Evolutionary conservation across 1,140 invertebrate species (phyloP), one percentile per base, ranked within the genome.

Genomic region (Delia radicum): DNA sequence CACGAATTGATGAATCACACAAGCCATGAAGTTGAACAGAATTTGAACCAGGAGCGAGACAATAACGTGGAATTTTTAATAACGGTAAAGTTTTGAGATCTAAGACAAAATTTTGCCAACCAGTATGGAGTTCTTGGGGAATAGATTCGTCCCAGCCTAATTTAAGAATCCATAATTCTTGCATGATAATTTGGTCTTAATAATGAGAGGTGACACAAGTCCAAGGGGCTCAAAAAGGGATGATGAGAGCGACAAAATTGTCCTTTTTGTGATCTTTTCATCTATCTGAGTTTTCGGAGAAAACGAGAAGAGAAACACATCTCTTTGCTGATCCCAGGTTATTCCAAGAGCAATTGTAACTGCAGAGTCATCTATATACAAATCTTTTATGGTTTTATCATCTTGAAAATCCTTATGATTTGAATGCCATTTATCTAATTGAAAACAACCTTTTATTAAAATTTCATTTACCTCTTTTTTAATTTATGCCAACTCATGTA

Each of bases 1-100:
- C 55, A 26, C 21, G 55, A 26, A 74, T 65, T 28, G 74, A 74
- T 37, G 74, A 15, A 21, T 74, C 55, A 46, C 31, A 74, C 21
- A 74, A 65, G 12, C 74, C 61, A 42, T 65, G 61, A n/a, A 74
- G 24, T 42, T 74, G 29, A 10, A 74, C 15, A 37, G 13, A n/a
- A 42, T 63, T 6, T 13, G n/a, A 24, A n/a, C 42, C 3, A 5
- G n/a, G 3, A 12, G 3, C n/a, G 8, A 65, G 29, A 28, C 29
- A 46, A 31, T n/a, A 65, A n/a, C 71, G 71, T 15, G 71, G 37
- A 48, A 73, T 73, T 46, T 73, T 15, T 12, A 73, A 5, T 3
- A 26, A 48, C 26, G 2, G 2, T 8, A 73, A 15, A 1, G 12
- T 26, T 67, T 65, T 18, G 12, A 74, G 21, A 42, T 74, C 55